phyloP scores from a whole-genome alignment of 2,797 vertebrate species.

The Chaunax sp. region DNA sequence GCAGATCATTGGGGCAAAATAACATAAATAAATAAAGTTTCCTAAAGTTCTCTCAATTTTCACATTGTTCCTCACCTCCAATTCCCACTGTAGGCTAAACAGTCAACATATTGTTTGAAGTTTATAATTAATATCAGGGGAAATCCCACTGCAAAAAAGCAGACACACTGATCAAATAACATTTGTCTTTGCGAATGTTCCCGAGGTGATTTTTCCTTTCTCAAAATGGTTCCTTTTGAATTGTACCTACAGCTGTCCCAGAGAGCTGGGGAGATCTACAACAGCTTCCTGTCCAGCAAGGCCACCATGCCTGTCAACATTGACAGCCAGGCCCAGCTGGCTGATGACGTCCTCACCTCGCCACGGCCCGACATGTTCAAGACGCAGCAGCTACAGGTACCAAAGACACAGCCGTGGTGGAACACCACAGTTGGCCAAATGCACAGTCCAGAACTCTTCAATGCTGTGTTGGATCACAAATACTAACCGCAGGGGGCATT shows the following conservation, averaged over 20 bases:
- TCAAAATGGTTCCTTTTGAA: background rate
- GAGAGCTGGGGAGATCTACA: slow-evolving; percentile 97
- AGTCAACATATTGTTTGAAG: no score
- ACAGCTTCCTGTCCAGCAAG: slow-evolving; percentile 96
- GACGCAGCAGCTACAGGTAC: slow-evolving; percentile 94
- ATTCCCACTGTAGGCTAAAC: no score
- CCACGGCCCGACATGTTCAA: slow-evolving; percentile 98
- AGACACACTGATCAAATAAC: background rate
- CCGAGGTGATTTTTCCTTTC: no score
- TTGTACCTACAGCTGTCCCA: slow-evolving; percentile 87
- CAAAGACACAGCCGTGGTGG: no score
- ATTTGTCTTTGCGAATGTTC: background rate
- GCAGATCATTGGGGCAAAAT: background rate
- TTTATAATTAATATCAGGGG: background rate
- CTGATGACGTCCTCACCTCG: slow-evolving; percentile 94
- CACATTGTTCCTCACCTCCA: background rate
- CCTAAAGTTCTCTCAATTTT: background rate
- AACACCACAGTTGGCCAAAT: no score
- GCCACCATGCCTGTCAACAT: slow-evolving; percentile 98
- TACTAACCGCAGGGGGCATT: no score
- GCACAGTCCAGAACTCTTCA: no score
- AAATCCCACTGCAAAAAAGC: background rate
- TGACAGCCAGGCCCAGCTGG: slow-evolving; percentile 97
- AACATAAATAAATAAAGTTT: no score
- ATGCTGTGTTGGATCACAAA: no score